Evolutionary conservation across 37 sponge, comb jelly and placozoan species (phyloP).

Genomic region (Agelas oroides): DNA sequence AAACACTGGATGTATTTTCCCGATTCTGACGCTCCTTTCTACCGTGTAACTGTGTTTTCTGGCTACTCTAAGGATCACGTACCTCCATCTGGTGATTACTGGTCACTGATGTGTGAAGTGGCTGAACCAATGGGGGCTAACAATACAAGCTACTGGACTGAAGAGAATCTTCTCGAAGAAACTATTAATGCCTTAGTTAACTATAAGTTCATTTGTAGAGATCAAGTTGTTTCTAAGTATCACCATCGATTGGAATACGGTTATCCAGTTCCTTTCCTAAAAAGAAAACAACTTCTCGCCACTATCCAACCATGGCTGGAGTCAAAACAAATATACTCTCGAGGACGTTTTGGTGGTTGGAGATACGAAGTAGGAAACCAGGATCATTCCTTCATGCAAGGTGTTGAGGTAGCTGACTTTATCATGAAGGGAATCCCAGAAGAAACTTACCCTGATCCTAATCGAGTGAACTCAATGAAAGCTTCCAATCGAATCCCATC

Average conservation of each 20-base stretch:
- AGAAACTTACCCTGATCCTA: constrained; percentile 34
- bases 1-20: constrained; percentile 71
- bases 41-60: constrained; percentile 59
- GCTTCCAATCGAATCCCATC: neutral
- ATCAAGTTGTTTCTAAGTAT: constrained; percentile 38
- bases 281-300: constrained; percentile 2
- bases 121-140: constrained; percentile 17
- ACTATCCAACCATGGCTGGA: constrained; percentile 45
- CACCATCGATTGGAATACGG: constrained; percentile 45
- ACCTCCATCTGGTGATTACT: constrained; percentile 22
- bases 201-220: constrained; percentile 19
- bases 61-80: constrained; percentile 58
- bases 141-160: constrained; percentile 10
- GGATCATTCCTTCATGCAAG: constrained; percentile 60
- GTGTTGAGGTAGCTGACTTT: constrained; percentile 49
- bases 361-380: constrained; percentile 53
- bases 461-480: constrained; percentile 45
- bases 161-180: neutral
- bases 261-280: constrained; percentile 50
- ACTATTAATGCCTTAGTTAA: constrained; percentile 27
- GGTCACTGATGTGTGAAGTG: constrained; percentile 68
- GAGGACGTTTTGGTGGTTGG: constrained; percentile 61
- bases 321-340: constrained; percentile 5
- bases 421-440: constrained; percentile 23
- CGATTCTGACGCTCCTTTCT: constrained; percentile 55